Base-by-base conservation (phyloP, 1,140 invertebrate species). In the Drosophila equinoxialis region DNA sequence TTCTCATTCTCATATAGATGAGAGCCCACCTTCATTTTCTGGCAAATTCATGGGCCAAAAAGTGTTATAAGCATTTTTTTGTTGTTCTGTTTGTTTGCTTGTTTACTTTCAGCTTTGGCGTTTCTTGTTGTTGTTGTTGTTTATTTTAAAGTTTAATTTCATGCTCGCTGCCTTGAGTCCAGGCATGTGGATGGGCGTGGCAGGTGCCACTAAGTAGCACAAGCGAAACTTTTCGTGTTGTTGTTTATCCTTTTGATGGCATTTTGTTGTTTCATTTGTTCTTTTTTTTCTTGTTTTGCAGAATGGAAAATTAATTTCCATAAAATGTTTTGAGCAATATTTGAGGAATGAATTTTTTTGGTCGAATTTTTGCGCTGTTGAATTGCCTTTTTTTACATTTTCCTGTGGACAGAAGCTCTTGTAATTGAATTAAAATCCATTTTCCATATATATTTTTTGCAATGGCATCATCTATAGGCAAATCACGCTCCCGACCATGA, bases 381-480 rank as follows among this genome's bases (percentile, higher is more conserved):
- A 8, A 5, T 6, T 14, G 48, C 26, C n/a, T 54, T 30, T 33
- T 17, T 59, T 7, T 23, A 23, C 54, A 23, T 58, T 14, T 20
- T 30, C 14, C 33, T 13, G 66, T 3, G 7, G 51, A 41, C 55
- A 17, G 10, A 35, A 39, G 74, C 42, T 26, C 23, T 62, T 60
- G 75, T 78, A 78, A 78, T 78, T 78, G 75, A 78, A 78, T 78
- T 78, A 80, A 80, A 81, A 81, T 80, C 78, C 68, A 80, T 71
- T 81, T 76, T 61, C 51, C 65, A 72, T 74, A 68, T 62, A 72
- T 65, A 60, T 45, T 51, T 23, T 37, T 17, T 23, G 20, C 20
- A 17, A 59, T 37, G 17, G 45, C 39, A 41, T 75, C 39, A 41
- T 75, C 79, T 82, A 87, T 79, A 70, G 69, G 68, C 83, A 71